phyloP scores from a whole-genome alignment of 1,140 invertebrate genomes.

The Theocolax elegans region DNA sequence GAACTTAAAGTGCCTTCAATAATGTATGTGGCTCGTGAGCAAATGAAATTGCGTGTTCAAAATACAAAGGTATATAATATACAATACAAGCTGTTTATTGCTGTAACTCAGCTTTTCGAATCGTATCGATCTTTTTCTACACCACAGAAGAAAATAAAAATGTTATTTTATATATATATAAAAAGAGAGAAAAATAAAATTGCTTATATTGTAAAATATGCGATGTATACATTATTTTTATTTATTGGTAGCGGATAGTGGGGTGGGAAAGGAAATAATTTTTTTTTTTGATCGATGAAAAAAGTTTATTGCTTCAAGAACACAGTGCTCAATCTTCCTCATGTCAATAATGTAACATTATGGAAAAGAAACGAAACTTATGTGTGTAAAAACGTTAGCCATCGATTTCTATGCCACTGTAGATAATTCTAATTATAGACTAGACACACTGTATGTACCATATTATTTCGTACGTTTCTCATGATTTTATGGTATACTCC shows the following conservation, averaged over 20 bases:
- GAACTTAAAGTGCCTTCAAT: slow-evolving; percentile 40
- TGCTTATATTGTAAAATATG: slow-evolving; percentile 19
- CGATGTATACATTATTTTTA: too few relatives aligned
- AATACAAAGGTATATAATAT: too few relatives aligned
- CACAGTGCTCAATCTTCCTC: slow-evolving; percentile 26
- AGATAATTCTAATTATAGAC: slow-evolving; percentile 17
- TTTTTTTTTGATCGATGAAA: too few relatives aligned
- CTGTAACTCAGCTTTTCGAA: slow-evolving; percentile 26
- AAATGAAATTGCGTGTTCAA: slow-evolving; percentile 35
- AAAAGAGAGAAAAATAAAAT: slow-evolving; percentile 30
- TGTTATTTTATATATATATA: slow-evolving; percentile 6
- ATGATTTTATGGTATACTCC: slow-evolving; percentile 12
- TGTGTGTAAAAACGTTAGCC: slow-evolving; percentile 24
- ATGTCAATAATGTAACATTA: slow-evolving; percentile 23
- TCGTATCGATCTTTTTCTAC: slow-evolving; percentile 14
- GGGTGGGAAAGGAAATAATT: neutral
- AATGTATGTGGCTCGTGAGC: slow-evolving; percentile 37
- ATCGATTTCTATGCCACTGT: slow-evolving; percentile 22
- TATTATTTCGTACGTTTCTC: slow-evolving; percentile 17
- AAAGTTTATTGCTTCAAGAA: slow-evolving; percentile 38
- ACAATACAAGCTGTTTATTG: slow-evolving; percentile 18
- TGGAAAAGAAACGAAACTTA: slow-evolving; percentile 14
- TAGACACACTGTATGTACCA: slow-evolving; percentile 31
- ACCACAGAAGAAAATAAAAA: slow-evolving; percentile 30
- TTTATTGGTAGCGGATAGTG: too few relatives aligned